A percentile compares a stretch with the other conserved stretches of the same genome.
Evolutionary conservation across 2,113 vertebrate genomes (phyloP).

Genomic region (Oryzias woworae): DNA sequence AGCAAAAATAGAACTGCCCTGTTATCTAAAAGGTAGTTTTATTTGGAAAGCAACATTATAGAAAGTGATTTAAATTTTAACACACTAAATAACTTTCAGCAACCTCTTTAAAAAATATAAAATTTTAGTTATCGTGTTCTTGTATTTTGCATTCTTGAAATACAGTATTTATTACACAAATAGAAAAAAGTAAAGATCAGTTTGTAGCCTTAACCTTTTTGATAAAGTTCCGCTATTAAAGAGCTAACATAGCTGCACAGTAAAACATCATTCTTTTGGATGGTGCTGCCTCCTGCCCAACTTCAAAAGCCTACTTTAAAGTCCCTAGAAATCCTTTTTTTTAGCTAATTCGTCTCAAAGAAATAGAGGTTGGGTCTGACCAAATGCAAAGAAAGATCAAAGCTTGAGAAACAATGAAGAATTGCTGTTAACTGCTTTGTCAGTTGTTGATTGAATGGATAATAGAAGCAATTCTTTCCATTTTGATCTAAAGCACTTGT

Average conservation of each 20-base stretch:
- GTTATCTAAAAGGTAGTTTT: too few species aligned
- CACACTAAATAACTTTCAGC: too few species aligned
- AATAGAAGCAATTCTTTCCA: conserved; percentile 29
- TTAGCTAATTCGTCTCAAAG: conserved; percentile 61
- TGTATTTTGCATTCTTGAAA: too few species aligned
- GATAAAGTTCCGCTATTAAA: conserved; percentile 39
- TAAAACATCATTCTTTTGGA: conserved; percentile 27
- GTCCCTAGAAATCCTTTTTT: conserved; percentile 50
- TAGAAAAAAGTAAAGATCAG: too few species aligned
- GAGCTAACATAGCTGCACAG: conserved; percentile 35
- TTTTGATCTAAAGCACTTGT: conserved; percentile 1
- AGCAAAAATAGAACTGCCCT: too few species aligned
- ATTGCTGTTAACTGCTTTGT: conserved; percentile 58
- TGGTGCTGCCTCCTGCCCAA: conserved; percentile 53
- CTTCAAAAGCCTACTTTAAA: conserved; percentile 77
- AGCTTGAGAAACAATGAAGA: conserved; percentile 47
- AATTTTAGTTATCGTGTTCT: too few species aligned
- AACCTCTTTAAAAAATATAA: too few species aligned
- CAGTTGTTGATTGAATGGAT: conserved; percentile 47
- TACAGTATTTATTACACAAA: too few species aligned
- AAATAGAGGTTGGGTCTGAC: conserved; percentile 57
- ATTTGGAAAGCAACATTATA: too few species aligned
- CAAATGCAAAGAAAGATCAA: conserved; percentile 72
- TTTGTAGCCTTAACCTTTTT: neutral
- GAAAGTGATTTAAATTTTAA: too few species aligned